Base-by-base conservation (phyloP, 2,888 invertebrate species). In the Dioctria rufipes region DNA sequence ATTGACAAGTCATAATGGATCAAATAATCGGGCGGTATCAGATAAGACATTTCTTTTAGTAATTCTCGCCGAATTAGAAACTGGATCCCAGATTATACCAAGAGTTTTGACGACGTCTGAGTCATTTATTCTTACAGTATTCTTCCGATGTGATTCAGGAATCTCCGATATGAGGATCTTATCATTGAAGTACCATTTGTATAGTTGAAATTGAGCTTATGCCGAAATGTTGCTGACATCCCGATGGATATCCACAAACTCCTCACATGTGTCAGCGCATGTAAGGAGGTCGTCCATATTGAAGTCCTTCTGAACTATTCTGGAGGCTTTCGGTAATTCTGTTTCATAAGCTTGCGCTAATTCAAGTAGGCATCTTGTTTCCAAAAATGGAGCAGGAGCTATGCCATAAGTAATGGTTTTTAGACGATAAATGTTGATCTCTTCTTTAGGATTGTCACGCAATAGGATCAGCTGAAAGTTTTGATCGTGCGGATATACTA, bases 391-490 rank as follows among this genome's bases (percentile, higher is more conserved):
- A 13, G 9, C 60, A 42, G 6, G 43, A 73, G 60, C 46, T 40
- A 4, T 66, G 61, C 5, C 2, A 51, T 51, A 51, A 11, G 51
- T 51, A 2, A 65, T 3, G 6, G 5, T 65, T 37, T 65, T 65
- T 65, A 65, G 37, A 2, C 37, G 4, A 11, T 25, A 65, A 13
- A 8, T 13, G 3, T 40, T 25, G 5, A 9, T 8, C 2, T 65
- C 80, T 39, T 81, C 39, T 40, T 86, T 11, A 2, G 84, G 82
- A 3, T 85, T 82, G 0, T 78, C 83, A 0, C 86, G 80, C 86
- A 86, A 88, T 2, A 87, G 63, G 4, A 87, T 86, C 51, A 85
- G 66, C 80, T 87, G 87, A 4, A 86, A 81, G 13, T 83, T 67
- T 6, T 81, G 42, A 73, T 87, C 84, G 1, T 84, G 71, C 4